Conservation (phyloP, 2,113 vertebrate genomes). For the Oryzias javanicus region DNA sequence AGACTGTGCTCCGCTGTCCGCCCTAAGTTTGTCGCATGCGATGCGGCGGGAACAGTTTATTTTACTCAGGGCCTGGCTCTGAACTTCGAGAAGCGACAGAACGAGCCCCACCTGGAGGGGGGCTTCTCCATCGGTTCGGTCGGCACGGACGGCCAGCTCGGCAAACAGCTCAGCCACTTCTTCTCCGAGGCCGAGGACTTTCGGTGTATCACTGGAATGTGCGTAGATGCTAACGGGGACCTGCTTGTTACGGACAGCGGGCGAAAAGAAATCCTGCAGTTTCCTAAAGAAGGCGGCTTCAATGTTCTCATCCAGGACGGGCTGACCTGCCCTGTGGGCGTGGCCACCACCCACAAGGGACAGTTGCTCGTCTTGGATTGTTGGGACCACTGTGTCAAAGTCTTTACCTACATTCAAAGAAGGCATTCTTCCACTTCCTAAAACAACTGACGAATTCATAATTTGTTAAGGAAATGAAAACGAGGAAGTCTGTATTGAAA, state of each 20-base stretch:
- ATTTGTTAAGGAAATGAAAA: slow-evolving; percentile 2
- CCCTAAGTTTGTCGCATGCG: slow-evolving; percentile 96
- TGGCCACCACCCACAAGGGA: slow-evolving; percentile 93
- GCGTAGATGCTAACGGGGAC: slow-evolving; percentile 90
- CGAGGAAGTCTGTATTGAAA: slow-evolving; percentile 3
- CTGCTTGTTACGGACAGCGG: slow-evolving; percentile 95
- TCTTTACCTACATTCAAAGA: slow-evolving; percentile 91
- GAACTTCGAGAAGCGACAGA: slow-evolving; percentile 92
- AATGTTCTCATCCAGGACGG: slow-evolving; percentile 91
- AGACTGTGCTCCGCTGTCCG: slow-evolving; percentile 91
- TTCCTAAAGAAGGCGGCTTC: slow-evolving; percentile 93
- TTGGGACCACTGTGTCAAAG: slow-evolving; percentile 98
- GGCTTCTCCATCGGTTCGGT: slow-evolving; percentile 96
- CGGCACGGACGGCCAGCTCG: slow-evolving; percentile 88
- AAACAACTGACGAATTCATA: slow-evolving; percentile 7
- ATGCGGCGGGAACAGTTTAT: slow-evolving; percentile 89
- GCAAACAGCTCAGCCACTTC: slow-evolving; percentile 95
- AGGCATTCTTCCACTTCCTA: slow-evolving; percentile 80
- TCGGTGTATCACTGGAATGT: slow-evolving; percentile 98
- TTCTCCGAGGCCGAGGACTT: slow-evolving; percentile 96
- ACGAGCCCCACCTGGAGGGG: slow-evolving; percentile 92
- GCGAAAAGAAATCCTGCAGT: slow-evolving; percentile 93
- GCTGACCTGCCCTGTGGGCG: slow-evolving; percentile 90
- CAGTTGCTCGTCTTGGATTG: slow-evolving; percentile 95
- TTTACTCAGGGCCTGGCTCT: slow-evolving; percentile 96